These are phyloP conservation scores for Rousettus madagascariensis DNA, from an alignment of 2,797 vertebrate genomes.

Conservation along the genomic window DNA sequence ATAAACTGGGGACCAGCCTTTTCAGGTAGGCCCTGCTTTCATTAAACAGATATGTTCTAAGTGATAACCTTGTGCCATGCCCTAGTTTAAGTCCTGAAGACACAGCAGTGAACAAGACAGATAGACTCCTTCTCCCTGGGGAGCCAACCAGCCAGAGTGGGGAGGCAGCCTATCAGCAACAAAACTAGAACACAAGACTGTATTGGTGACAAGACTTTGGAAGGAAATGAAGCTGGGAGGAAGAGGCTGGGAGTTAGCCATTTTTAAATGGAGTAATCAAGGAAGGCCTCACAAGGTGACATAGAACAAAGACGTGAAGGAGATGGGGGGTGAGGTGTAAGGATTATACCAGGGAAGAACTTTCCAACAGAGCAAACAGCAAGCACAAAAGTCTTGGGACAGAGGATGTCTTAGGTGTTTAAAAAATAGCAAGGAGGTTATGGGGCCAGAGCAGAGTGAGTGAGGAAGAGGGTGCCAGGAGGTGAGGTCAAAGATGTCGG, in stretches of 20 bases:
- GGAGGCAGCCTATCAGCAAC: neutral
- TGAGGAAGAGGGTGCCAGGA: neutral
- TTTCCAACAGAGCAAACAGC: neutral
- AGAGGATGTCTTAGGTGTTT: neutral
- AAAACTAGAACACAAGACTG: neutral
- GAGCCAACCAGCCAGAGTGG: neutral
- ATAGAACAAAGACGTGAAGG: neutral
- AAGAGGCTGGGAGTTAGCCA: neutral
- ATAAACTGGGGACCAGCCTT: neutral
- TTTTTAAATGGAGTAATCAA: neutral
- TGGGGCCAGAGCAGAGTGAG: neutral
- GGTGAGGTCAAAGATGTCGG: neutral
- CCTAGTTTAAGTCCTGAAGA: neutral
- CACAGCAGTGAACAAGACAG: neutral
- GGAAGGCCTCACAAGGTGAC: neutral
- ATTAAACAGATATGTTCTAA: neutral
- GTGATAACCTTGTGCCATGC: neutral
- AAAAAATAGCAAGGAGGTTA: neutral
- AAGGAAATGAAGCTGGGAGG: neutral
- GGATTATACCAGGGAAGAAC: neutral
- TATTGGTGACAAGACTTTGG: neutral
- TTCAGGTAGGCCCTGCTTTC: neutral
- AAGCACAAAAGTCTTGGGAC: neutral
- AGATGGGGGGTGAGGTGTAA: neutral
- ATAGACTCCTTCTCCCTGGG: neutral